These are phyloP conservation scores for Sebastes schlegelii DNA, from an alignment of 2,113 vertebrate genomes.

Conservation along the genomic window DNA sequence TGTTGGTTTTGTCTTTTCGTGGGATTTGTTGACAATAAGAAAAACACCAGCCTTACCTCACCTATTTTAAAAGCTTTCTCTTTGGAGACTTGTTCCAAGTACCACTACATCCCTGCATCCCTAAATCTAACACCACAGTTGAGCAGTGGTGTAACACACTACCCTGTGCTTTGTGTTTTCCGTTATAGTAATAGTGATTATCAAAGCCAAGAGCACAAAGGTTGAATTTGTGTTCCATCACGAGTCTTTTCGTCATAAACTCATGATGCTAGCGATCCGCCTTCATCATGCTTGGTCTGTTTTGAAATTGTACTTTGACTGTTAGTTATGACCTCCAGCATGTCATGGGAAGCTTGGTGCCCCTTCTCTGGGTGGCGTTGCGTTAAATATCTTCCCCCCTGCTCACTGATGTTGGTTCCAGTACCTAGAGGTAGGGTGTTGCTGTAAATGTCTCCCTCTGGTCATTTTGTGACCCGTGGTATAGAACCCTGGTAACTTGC, in stretches of 20 bases:
- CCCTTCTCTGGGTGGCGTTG: not conserved
- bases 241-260: too few relatives aligned
- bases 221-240: too few relatives aligned
- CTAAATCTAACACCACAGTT: not conserved
- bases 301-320: not conserved
- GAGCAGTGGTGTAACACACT: not conserved
- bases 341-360: not conserved
- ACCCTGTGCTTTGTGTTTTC: not conserved
- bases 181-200: not conserved
- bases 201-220: not conserved
- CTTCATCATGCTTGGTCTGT: not conserved
- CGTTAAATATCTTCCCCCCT: not conserved
- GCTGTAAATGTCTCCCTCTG: not conserved
- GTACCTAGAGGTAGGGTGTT: slow-evolving; percentile 52
- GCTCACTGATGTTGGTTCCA: not conserved
- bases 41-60: not conserved
- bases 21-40: not conserved
- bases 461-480: not conserved
- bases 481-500: not conserved
- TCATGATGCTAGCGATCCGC: not conserved
- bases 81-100: not conserved
- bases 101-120: not conserved
- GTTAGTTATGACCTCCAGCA: not conserved
- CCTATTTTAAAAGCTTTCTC: not conserved
- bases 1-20: not conserved